Conservation (phyloP, 2,797 vertebrate species). For the Chaunax sp. region DNA sequence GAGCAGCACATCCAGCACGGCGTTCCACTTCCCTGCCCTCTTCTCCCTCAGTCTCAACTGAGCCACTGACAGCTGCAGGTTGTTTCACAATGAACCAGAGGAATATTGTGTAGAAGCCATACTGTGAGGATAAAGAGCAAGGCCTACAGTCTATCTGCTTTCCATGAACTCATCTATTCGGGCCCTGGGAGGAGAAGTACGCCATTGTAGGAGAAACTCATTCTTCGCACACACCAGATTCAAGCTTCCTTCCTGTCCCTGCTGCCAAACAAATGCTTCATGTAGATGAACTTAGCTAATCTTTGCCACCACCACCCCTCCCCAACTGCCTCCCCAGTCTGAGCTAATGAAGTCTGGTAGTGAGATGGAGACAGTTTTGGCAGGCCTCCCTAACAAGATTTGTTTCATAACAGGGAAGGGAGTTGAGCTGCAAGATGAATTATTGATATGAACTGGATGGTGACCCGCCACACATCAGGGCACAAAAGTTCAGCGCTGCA, state of each 20-base stretch:
- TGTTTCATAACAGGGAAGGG: slow-evolving; percentile 68
- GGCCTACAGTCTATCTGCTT: slow-evolving; percentile 45
- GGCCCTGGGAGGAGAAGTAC: slow-evolving; percentile 26
- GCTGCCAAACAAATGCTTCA: slow-evolving; percentile 46
- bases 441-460: slow-evolving; percentile 77
- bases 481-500: slow-evolving; percentile 68
- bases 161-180: slow-evolving; percentile 46
- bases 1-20: slow-evolving; percentile 52
- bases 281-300: slow-evolving; percentile 59
- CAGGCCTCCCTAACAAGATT: slow-evolving; percentile 72
- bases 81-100: slow-evolving; percentile 61
- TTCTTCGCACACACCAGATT: slow-evolving; percentile 31
- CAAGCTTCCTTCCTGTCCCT: slow-evolving; percentile 13
- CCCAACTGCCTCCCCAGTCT: not conserved
- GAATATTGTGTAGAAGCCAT: slow-evolving; percentile 49
- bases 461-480: slow-evolving; percentile 74
- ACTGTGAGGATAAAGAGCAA: slow-evolving; percentile 56
- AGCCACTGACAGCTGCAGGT: slow-evolving; percentile 68
- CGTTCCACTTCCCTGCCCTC: slow-evolving; percentile 68
- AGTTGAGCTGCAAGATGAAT: slow-evolving; percentile 73
- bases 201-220: slow-evolving; percentile 23
- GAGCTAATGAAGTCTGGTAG: slow-evolving; percentile 42
- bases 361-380: slow-evolving; percentile 50
- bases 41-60: slow-evolving; percentile 45
- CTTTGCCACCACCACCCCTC: not conserved